These are phyloP conservation scores for Catharus minimus DNA, from an alignment of 2,113 vertebrate species.

Conservation along the genomic window DNA sequence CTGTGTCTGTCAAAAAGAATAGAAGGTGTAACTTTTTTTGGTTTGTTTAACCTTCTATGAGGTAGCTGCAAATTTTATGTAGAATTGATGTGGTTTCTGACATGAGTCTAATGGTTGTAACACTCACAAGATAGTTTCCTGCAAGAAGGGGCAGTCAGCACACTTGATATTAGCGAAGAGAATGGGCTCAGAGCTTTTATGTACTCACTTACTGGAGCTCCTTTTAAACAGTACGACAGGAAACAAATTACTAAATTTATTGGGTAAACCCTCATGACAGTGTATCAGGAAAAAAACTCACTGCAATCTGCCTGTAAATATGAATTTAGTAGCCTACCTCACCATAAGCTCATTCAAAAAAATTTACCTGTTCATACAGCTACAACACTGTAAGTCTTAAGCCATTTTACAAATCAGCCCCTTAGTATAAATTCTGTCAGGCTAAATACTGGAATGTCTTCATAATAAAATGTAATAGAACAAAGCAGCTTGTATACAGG, in stretches of 20 bases:
- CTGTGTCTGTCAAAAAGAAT: background rate
- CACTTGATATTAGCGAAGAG: background rate
- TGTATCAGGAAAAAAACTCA: background rate
- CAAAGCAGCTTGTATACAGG: background rate
- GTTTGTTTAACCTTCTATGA: background rate
- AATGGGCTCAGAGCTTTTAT: background rate
- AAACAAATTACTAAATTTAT: background rate
- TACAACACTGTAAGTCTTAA: background rate
- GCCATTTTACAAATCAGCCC: background rate
- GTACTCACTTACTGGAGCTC: background rate
- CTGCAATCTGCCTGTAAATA: background rate
- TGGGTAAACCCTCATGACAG: background rate
- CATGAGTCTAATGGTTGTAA: background rate
- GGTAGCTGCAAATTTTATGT: background rate
- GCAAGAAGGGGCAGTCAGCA: background rate
- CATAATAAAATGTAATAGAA: background rate
- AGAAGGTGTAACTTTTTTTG: background rate
- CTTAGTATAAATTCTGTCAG: background rate
- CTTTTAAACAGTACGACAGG: background rate
- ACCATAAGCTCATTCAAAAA: background rate
- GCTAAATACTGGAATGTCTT: background rate
- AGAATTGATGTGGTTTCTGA: background rate
- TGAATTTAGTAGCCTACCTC: background rate
- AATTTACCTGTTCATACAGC: background rate
- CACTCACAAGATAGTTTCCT: background rate